These are phyloP conservation scores for Sus cebifrons DNA, from an alignment of 2,797 vertebrate species.

Conservation along the genomic window DNA sequence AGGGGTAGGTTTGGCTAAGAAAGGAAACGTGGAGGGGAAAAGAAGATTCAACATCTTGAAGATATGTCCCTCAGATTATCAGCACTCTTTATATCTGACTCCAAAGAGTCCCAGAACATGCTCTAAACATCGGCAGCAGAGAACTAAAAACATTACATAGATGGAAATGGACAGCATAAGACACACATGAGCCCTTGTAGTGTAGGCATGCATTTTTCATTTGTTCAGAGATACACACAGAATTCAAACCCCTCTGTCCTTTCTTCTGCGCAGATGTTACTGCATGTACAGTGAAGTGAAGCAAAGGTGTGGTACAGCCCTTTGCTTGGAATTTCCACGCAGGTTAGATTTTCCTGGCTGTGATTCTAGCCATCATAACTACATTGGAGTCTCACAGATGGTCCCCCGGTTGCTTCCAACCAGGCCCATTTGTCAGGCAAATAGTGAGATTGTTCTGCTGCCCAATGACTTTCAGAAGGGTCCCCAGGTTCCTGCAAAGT, in stretches of 20 bases:
- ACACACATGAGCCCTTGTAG: not conserved
- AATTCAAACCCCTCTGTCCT: not conserved
- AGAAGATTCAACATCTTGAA: constrained; percentile 25
- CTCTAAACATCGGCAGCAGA: not conserved
- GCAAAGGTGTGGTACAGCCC: not conserved
- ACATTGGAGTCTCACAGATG: constrained; percentile 70
- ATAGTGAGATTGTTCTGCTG: not conserved
- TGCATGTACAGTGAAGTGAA: not conserved
- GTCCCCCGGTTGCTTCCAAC: constrained; percentile 59
- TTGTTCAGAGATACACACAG: not conserved
- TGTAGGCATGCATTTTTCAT: not conserved
- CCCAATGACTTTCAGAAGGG: constrained; percentile 51
- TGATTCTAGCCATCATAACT: constrained; percentile 19
- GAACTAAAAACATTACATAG: not conserved
- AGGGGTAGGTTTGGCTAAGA: not conserved
- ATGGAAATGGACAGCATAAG: not conserved
- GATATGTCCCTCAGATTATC: not conserved
- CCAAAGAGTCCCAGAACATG: not conserved
- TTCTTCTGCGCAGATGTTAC: not conserved
- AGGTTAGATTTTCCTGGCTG: constrained; percentile 60
- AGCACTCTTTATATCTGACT: not conserved
- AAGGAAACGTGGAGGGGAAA: not conserved
- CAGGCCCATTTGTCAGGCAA: constrained; percentile 72
- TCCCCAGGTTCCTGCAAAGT: not conserved
- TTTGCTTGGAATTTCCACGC: constrained; percentile 31